These are phyloP conservation scores for Sander vitreus DNA, from an alignment of 2,113 vertebrate genomes.

Conservation along the genomic window DNA sequence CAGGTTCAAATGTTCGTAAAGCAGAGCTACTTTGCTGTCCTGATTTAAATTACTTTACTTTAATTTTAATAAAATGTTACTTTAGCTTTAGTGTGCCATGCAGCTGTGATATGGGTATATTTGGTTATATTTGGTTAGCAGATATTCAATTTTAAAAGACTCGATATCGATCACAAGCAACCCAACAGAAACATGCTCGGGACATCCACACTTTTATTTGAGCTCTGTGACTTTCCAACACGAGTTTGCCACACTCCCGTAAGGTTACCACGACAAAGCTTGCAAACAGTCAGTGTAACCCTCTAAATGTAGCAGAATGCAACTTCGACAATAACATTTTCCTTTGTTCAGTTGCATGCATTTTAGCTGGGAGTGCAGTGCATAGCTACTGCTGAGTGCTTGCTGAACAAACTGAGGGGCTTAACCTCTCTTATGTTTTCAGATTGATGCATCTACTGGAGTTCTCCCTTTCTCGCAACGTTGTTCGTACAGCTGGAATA, in stretches of 20 bases:
- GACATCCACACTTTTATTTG: neutral
- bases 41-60: neutral
- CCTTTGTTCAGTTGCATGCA: constrained; percentile 41
- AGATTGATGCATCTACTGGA: constrained; percentile 74
- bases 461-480: constrained; percentile 47
- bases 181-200: neutral
- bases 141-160: neutral
- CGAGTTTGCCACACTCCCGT: neutral
- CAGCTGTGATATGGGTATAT: neutral
- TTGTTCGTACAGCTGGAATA: constrained; percentile 64
- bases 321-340: neutral
- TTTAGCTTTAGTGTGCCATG: neutral
- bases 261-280: constrained; percentile 28
- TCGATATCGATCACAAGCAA: neutral
- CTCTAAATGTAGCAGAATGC: constrained; percentile 13
- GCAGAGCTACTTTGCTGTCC: neutral
- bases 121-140: neutral
- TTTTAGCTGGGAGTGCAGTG: constrained; percentile 40
- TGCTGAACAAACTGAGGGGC: constrained; percentile 63
- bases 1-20: neutral
- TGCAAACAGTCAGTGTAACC: constrained; percentile 4
- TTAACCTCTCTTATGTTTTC: constrained; percentile 70
- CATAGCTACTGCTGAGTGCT: constrained; percentile 33
- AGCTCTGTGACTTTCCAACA: neutral
- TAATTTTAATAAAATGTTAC: neutral